phyloP scores from a whole-genome alignment of 2,113 vertebrate species.

The Rhea americana region DNA sequence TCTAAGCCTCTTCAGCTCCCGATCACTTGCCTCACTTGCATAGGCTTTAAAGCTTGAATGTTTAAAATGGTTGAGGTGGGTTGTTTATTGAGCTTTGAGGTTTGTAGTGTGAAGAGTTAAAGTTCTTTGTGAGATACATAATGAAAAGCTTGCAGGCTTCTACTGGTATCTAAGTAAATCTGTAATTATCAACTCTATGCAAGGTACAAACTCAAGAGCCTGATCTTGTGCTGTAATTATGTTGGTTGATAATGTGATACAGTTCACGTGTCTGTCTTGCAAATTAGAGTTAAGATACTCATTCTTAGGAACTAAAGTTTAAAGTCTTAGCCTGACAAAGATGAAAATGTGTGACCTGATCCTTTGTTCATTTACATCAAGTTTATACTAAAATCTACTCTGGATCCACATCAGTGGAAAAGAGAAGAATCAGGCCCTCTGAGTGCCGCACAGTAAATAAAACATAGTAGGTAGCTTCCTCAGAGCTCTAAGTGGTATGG shows the following conservation, averaged over 20 bases:
- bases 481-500: neutral
- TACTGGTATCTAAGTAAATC: neutral
- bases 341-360: rapidly evolving
- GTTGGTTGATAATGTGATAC: neutral
- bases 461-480: neutral
- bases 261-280: neutral
- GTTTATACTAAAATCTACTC: neutral
- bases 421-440: neutral
- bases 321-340: neutral
- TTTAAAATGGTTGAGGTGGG: constrained; percentile 25
- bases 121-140: neutral
- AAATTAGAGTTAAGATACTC: neutral
- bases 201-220: neutral
- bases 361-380: neutral
- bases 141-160: constrained; percentile 8
- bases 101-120: neutral
- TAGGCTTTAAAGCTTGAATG: constrained; percentile 18
- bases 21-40: neutral
- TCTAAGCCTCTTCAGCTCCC: neutral
- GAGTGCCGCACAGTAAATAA: neutral
- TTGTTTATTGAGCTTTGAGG: constrained; percentile 12
- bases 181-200: neutral
- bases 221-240: neutral
- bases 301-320: neutral
- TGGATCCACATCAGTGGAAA: neutral